phyloP scores from a whole-genome alignment of 2,888 invertebrate species.

The Theretra japonica region DNA sequence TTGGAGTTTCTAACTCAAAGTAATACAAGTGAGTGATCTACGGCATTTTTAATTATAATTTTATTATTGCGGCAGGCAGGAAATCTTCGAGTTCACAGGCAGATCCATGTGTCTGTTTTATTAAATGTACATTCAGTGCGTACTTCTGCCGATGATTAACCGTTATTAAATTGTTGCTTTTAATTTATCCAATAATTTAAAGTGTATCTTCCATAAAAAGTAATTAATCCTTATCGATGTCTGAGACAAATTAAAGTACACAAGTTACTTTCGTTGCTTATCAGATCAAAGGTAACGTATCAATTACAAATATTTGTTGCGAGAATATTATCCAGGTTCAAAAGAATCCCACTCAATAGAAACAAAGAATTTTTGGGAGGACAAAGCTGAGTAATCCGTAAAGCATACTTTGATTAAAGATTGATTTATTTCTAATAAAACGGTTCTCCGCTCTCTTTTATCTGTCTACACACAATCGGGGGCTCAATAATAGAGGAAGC shows the following conservation, averaged over 20 bases:
- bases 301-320: not conserved
- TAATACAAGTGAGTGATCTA: too few relatives aligned
- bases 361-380: slow-evolving; percentile 26
- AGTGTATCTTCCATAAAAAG: not conserved
- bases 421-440: slow-evolving; percentile 75
- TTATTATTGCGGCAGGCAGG: too few relatives aligned
- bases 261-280: not conserved
- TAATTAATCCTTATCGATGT: not conserved
- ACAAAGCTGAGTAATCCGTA: slow-evolving; percentile 56
- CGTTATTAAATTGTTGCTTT: too few relatives aligned
- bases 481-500: slow-evolving; percentile 73
- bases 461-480: slow-evolving; percentile 75
- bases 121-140: too few relatives aligned
- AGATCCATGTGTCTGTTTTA: too few relatives aligned
- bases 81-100: too few relatives aligned
- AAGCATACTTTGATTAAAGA: slow-evolving; percentile 65
- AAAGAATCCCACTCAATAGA: slow-evolving; percentile 10
- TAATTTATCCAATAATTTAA: too few relatives aligned
- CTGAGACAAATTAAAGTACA: not conserved
- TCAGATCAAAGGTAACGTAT: not conserved
- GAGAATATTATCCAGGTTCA: not conserved
- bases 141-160: too few relatives aligned
- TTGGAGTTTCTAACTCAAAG: too few relatives aligned
- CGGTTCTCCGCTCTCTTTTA: slow-evolving; percentile 70
- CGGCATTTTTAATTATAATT: too few relatives aligned